Evolutionary conservation across 2,888 invertebrate genomes (phyloP).

Genomic region (Cosmopolites sordidus): DNA sequence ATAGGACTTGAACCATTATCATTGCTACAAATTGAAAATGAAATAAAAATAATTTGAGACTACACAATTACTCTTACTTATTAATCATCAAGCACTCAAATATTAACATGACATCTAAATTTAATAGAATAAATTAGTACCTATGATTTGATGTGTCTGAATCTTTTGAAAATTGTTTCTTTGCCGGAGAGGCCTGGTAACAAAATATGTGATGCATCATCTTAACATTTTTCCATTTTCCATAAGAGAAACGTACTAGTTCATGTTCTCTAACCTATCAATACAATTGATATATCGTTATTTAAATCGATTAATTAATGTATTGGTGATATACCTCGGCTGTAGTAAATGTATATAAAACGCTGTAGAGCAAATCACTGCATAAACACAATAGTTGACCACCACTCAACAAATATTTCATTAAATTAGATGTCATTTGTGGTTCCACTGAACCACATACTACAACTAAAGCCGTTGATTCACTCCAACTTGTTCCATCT

Average conservation of each 20-base stretch:
- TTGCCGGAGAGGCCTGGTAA: conserved; percentile 80
- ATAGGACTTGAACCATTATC: conserved; percentile 46
- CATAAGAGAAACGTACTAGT: conserved; percentile 77
- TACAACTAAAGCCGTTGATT: conserved; percentile 57
- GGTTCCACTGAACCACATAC: conserved; percentile 72
- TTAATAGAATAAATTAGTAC: too few relatives aligned
- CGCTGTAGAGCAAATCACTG: conserved; percentile 72
- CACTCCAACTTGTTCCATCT: conserved; percentile 38
- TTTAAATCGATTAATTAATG: too few relatives aligned
- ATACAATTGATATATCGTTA: too few relatives aligned
- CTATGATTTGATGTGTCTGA: conserved; percentile 49
- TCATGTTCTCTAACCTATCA: conserved; percentile 75
- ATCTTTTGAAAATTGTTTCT: conserved; percentile 75
- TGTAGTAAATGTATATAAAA: conserved; percentile 76
- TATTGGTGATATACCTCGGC: conserved; percentile 73
- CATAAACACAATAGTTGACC: conserved; percentile 75
- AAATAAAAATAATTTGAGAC: not conserved
- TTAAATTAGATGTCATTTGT: conserved; percentile 60
- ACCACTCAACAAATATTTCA: conserved; percentile 69
- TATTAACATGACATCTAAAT: too few relatives aligned
- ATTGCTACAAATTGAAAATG: conserved; percentile 25
- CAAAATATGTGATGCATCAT: conserved; percentile 88
- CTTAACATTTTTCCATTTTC: conserved; percentile 76
- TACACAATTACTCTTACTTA: too few relatives aligned
- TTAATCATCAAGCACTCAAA: too few relatives aligned